A percentile compares a stretch with the other conserved stretches of the same genome.
Conservation (phyloP, 2,888 invertebrate genomes). For the Ganaspis brasiliensis region DNA sequence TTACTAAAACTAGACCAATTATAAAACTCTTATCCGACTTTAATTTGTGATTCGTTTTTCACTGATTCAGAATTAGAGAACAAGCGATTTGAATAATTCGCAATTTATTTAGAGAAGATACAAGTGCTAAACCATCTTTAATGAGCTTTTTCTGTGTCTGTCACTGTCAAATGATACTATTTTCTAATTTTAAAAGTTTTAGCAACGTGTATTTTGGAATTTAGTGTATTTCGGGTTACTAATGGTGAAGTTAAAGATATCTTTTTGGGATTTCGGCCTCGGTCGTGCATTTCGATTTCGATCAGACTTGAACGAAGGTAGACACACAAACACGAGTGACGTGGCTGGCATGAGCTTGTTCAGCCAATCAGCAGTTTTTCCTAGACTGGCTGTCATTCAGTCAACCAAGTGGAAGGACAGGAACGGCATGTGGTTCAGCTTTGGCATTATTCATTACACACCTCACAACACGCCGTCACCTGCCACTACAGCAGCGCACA, state of each 20-base stretch:
- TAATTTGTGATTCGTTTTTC: too few species aligned
- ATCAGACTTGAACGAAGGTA: conserved; percentile 54
- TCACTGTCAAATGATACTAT: background rate
- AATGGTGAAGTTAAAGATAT: background rate
- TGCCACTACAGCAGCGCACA: conserved; percentile 63
- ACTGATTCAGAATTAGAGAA: too few species aligned
- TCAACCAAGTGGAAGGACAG: conserved; percentile 77
- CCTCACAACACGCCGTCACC: conserved; percentile 78
- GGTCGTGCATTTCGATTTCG: conserved; percentile 40
- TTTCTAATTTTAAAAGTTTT: background rate
- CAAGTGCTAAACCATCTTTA: too few species aligned
- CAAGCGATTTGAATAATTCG: too few species aligned
- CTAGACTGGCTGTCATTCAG: conserved; percentile 78
- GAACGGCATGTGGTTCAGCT: conserved; percentile 78
- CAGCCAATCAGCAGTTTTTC: conserved; percentile 77
- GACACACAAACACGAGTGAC: conserved; percentile 55
- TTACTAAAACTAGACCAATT: too few species aligned
- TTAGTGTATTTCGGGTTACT: background rate
- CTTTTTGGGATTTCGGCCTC: conserved; percentile 26
- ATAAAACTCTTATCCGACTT: too few species aligned
- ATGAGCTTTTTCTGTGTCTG: background rate
- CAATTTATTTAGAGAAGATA: too few species aligned
- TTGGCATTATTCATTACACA: conserved; percentile 79
- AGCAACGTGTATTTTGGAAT: background rate
- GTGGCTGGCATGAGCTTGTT: conserved; percentile 70